Evolutionary conservation across 2,888 invertebrate species (phyloP).

Genomic region (Tenthredo mesomela): DNA sequence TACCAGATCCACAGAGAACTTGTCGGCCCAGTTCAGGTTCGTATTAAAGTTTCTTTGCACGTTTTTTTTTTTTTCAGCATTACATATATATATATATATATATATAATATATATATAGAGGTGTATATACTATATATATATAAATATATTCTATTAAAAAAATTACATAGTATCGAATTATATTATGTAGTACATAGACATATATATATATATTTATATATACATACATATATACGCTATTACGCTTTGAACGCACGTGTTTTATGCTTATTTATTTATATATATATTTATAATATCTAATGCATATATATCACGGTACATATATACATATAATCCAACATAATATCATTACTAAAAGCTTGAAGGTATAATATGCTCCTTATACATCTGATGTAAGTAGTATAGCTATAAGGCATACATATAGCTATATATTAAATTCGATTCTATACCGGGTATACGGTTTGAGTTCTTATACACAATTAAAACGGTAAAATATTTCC

Average conservation of each 20-base stretch:
- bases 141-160: not conserved
- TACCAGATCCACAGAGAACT: conserved; percentile 75
- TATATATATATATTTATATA: too few relatives aligned
- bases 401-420: not conserved
- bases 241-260: conserved; percentile 11
- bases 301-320: too few relatives aligned
- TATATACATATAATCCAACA: too few relatives aligned
- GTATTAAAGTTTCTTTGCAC: conserved; percentile 58
- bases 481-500: conserved; percentile 41
- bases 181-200: not conserved
- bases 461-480: conserved; percentile 11
- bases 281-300: not conserved
- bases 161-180: conserved; percentile 1
- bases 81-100: not conserved
- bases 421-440: not conserved
- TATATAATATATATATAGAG: not conserved
- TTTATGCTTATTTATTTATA: not conserved
- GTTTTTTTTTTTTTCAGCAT: conserved; percentile 32
- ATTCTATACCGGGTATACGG: not conserved
- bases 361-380: not conserved
- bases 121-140: not conserved
- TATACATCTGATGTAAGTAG: not conserved
- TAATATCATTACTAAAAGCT: too few relatives aligned
- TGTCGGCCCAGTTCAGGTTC: conserved; percentile 74
- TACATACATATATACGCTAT: not conserved